Conservation (phyloP, 2,888 invertebrate genomes). For the Drosophila kuntzei region DNA sequence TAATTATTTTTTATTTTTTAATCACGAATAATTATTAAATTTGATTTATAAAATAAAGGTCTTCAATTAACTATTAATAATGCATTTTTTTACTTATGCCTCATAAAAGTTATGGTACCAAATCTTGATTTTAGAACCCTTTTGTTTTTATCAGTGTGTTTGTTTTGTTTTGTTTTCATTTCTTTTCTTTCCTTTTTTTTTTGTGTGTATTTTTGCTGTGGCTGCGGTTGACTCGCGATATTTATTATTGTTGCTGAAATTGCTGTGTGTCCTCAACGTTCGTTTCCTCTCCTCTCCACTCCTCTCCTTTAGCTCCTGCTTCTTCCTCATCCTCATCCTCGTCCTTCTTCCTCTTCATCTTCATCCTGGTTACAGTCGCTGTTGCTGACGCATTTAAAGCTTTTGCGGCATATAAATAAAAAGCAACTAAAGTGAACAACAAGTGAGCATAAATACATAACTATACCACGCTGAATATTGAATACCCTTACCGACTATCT, state of each 20-base stretch:
- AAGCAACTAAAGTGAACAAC: constrained; percentile 24
- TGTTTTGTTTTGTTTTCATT: constrained; percentile 31
- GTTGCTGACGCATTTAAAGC: constrained; percentile 78
- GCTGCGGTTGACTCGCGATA: constrained; percentile 79
- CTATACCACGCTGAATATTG: too few species aligned
- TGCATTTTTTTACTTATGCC: too few species aligned
- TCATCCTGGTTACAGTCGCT: constrained; percentile 30
- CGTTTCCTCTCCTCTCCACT: not conserved
- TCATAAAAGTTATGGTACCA: too few species aligned
- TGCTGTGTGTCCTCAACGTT: constrained; percentile 68
- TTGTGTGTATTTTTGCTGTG: constrained; percentile 53
- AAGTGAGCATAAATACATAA: not conserved
- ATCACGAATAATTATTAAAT: too few species aligned
- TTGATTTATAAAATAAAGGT: too few species aligned
- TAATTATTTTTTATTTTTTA: too few species aligned
- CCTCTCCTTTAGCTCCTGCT: not conserved
- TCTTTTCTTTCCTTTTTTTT: constrained; percentile 29
- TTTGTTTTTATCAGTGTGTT: too few species aligned
- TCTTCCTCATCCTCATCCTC: not conserved
- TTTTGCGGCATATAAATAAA: constrained; percentile 80
- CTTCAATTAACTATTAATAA: too few species aligned
- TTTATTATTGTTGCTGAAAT: constrained; percentile 79
- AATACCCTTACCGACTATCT: not conserved
- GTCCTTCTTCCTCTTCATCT: too few species aligned
- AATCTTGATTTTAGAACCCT: too few species aligned